phyloP scores from a whole-genome alignment of 1,140 invertebrate species.

The Drosophila serrata region DNA sequence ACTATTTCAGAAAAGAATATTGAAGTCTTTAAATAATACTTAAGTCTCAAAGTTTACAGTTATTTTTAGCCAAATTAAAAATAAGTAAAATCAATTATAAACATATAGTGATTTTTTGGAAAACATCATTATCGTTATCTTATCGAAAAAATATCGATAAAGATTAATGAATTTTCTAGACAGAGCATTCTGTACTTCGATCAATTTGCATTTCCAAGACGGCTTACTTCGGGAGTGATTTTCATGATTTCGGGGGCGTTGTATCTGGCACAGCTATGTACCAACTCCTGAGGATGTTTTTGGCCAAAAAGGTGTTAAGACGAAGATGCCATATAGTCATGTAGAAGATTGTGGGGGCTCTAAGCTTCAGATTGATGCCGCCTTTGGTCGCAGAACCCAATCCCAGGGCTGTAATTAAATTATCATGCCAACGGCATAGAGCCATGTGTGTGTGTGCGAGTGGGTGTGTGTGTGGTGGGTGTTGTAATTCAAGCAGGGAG shows the following conservation, averaged over 20 bases:
- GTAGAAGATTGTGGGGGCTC: conserved; percentile 66
- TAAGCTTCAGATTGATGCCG: conserved; percentile 78
- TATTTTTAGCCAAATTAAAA: no score
- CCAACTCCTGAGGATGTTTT: conserved; percentile 35
- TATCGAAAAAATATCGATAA: background rate
- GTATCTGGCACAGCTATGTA: background rate
- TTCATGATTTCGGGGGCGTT: conserved; percentile 14
- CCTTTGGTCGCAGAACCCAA: conserved; percentile 46
- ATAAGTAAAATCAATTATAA: no score
- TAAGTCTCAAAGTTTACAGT: no score
- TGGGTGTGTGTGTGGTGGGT: conserved; percentile 6
- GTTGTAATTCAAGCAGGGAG: conserved; percentile 74
- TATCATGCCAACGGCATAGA: conserved; percentile 68
- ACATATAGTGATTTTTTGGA: no score
- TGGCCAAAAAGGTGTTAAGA: conserved; percentile 60
- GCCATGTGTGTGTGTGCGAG: no score
- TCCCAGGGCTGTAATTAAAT: conserved; percentile 76
- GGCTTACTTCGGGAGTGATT: conserved; percentile 16
- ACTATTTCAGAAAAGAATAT: no score
- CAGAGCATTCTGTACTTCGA: conserved; percentile 10
- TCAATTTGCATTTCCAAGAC: no score
- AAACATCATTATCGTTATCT: no score
- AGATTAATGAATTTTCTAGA: background rate
- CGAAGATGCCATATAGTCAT: conserved; percentile 51
- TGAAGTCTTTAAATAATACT: no score